Percentiles rank a stretch among this genome's conserved stretches.
Conservation (phyloP, 2,797 vertebrate genomes). For the Lycodopsis pacificus region DNA sequence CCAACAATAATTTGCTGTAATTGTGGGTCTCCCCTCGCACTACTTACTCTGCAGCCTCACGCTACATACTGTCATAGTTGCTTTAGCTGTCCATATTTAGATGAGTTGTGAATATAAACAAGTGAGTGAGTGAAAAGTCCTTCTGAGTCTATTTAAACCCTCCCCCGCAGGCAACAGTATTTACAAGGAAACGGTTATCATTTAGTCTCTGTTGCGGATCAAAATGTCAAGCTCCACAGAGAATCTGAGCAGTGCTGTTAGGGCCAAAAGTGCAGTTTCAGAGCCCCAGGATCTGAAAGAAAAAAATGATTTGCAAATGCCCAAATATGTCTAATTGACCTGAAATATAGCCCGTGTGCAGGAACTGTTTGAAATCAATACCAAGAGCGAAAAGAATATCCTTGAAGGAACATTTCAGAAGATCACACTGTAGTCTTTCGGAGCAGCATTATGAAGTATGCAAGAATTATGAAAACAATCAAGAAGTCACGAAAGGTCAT, state of each 20-base stretch:
- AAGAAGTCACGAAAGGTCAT: conserved; percentile 74
- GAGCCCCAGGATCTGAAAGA: conserved; percentile 83
- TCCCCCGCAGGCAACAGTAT: conserved; percentile 82
- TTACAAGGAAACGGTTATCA: conserved; percentile 87
- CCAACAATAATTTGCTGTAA: conserved; percentile 55
- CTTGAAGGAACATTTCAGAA: conserved; percentile 76
- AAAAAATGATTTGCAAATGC: conserved; percentile 84
- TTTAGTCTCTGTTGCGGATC: conserved; percentile 87
- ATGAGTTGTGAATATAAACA: conserved; percentile 78
- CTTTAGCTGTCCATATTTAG: conserved; percentile 66
- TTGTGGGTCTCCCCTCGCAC: conserved; percentile 54
- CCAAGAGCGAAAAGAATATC: conserved; percentile 68
- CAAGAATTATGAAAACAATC: conserved; percentile 77
- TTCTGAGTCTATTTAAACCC: conserved; percentile 83
- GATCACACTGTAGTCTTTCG: conserved; percentile 56
- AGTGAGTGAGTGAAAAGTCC: conserved; percentile 81
- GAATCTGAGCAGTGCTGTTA: conserved; percentile 79
- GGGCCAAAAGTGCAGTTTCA: conserved; percentile 86
- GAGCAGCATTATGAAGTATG: conserved; percentile 61
- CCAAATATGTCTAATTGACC: conserved; percentile 88
- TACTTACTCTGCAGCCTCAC: conserved; percentile 34
- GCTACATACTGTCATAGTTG: conserved; percentile 50
- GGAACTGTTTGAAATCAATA: conserved; percentile 85
- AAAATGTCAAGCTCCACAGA: conserved; percentile 86
- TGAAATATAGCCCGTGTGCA: conserved; percentile 82